Conservation (phyloP, 2,113 vertebrate genomes). For the Dolichallabes microphthalmus region DNA sequence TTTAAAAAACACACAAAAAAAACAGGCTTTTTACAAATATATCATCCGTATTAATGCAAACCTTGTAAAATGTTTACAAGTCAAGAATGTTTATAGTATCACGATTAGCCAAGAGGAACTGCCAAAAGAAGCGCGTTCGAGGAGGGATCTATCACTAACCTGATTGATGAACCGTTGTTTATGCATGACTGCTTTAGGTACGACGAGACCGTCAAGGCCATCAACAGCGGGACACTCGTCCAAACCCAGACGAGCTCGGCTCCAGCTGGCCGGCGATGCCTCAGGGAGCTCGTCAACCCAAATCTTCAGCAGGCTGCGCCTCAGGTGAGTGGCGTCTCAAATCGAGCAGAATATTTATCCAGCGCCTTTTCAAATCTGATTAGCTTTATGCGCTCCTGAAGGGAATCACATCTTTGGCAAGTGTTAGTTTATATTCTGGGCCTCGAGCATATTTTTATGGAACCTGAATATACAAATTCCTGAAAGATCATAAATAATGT, state of each 20-base stretch:
- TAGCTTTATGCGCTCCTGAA: neutral
- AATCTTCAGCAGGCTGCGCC: conserved; percentile 82
- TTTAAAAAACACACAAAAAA: too few relatives aligned
- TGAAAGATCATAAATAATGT: neutral
- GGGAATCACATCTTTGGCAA: neutral
- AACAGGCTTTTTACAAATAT: too few relatives aligned
- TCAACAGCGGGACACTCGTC: conserved; percentile 69
- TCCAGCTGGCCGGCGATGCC: conserved; percentile 54
- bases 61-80: conserved; percentile 7
- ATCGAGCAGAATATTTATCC: neutral
- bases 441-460: neutral
- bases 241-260: conserved; percentile 56
- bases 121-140: neutral
- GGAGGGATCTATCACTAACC: conserved; percentile 7
- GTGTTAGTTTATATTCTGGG: neutral
- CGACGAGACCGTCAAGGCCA: conserved; percentile 83
- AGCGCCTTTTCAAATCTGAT: neutral
- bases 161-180: neutral
- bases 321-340: conserved; percentile 66
- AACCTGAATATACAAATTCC: neutral
- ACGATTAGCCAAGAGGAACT: neutral
- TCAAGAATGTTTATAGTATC: neutral
- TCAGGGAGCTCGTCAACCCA: conserved; percentile 85
- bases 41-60: neutral
- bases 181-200: conserved; percentile 69